Evolutionary conservation across 2,888 invertebrate species (phyloP).

Genomic region (Sussaba pulchella): DNA sequence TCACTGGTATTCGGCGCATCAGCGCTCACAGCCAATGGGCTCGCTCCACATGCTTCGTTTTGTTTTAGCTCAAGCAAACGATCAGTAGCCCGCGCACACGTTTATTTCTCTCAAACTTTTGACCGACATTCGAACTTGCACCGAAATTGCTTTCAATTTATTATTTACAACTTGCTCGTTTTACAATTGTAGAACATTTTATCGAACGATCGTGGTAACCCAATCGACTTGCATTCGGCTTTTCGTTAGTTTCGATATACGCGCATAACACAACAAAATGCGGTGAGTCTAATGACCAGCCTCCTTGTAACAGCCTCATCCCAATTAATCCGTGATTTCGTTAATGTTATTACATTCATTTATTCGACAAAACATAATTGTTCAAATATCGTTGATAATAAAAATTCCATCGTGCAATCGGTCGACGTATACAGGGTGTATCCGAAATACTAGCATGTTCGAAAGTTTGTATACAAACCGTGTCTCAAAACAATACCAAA

Average conservation of each 20-base stretch:
- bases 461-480: too few relatives aligned
- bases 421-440: too few relatives aligned
- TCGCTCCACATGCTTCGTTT: constrained; percentile 85
- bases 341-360: neutral
- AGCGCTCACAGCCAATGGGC: constrained; percentile 82
- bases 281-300: constrained; percentile 4
- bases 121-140: neutral
- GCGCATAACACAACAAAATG: constrained; percentile 10
- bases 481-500: too few relatives aligned
- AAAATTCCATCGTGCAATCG: too few relatives aligned
- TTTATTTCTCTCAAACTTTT: neutral
- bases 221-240: too few relatives aligned
- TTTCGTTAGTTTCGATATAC: too few relatives aligned
- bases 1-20: constrained; percentile 31
- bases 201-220: too few relatives aligned
- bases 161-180: neutral
- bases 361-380: too few relatives aligned
- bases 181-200: too few relatives aligned
- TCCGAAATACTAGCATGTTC: too few relatives aligned
- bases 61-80: constrained; percentile 30
- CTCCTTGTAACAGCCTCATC: neutral
- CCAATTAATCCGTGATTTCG: neutral
- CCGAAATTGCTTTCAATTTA: neutral
- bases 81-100: neutral
- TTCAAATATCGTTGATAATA: too few relatives aligned